Conservation (phyloP, 2,113 vertebrate species). For the Macquaria ambigua region DNA sequence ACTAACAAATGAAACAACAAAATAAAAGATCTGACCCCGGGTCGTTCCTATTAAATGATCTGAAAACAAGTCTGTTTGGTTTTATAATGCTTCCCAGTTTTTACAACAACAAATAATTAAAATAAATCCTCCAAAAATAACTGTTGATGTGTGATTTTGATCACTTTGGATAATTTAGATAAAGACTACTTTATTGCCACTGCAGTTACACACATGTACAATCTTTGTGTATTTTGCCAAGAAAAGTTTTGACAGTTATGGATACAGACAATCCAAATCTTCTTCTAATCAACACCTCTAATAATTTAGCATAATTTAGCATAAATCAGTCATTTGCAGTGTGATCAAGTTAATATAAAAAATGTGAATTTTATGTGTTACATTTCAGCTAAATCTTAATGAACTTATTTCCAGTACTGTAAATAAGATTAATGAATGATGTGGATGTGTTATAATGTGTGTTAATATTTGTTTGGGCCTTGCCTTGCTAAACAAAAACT, state of each 20-base stretch:
- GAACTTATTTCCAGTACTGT: neutral
- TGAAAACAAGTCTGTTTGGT: constrained; percentile 1
- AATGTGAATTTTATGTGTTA: neutral
- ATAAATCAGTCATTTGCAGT: neutral
- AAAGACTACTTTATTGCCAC: neutral
- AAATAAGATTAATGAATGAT: neutral
- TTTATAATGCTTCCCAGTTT: neutral
- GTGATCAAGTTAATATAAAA: neutral
- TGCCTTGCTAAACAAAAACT: neutral
- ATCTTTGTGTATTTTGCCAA: neutral
- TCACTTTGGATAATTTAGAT: neutral
- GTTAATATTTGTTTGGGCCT: neutral
- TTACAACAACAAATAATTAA: neutral
- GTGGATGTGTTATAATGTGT: neutral
- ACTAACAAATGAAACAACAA: constrained; percentile 46
- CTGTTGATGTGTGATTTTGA: neutral
- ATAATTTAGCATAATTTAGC: neutral
- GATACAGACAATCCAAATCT: neutral
- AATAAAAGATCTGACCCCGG: constrained; percentile 37
- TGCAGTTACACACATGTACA: neutral
- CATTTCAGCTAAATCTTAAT: neutral
- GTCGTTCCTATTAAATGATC: constrained; percentile 8
- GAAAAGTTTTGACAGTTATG: neutral
- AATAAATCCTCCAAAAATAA: neutral
- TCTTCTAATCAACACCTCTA: neutral